Base-by-base conservation (phyloP, 2,888 invertebrate species). In the Drosophila robusta region DNA sequence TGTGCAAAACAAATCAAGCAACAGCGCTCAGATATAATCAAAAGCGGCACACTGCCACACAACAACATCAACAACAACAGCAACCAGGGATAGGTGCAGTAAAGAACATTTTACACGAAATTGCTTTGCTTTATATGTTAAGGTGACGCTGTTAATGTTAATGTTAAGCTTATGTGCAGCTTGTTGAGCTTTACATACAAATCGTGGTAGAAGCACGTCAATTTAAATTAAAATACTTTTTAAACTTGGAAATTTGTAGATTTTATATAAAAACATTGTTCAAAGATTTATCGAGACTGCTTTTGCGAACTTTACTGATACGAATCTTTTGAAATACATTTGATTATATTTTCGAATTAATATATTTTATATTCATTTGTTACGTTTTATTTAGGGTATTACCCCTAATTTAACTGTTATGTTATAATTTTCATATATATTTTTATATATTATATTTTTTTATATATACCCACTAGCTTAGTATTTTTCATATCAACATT, bases 1-100 rank as follows among this genome's bases (percentile, higher is more conserved):
- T 88, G 87, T 88, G 80, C 85, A 89, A 78, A 88, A 86, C 89
- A 86, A 89, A 86, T 89, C 83, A 80, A 74, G 83, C 80, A 88
- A 76, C 78, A 69, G 70, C 66, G 54, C 60, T 54, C 18, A 66
- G 87, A 89, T 86, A 74, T 82, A 82, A 89, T 88, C 89, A 83
- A 66, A 80, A 47, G 54, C 64, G 57, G 55, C 65, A 55, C 56
- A 57, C 71, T 51, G 50, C 45, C 62, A 54, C 46, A 34, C 42
- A 54, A 16, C 9, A 61, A 29, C 14, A 29, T 22, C 22, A 1
- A 22, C 22, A 22, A 22, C 22, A 22, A 16, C 12, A 41, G 45
- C 46, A 55, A 51, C 64, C 77, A 77, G 77, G 77, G 77, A 34
- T 77, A 67, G 34, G 6, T 34, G 12, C 29, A 32, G 0, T 7